Evolutionary conservation across 2,113 vertebrate species (phyloP), one percentile per base, ranked within the genome.

Genomic region (Saguinus imperator): DNA sequence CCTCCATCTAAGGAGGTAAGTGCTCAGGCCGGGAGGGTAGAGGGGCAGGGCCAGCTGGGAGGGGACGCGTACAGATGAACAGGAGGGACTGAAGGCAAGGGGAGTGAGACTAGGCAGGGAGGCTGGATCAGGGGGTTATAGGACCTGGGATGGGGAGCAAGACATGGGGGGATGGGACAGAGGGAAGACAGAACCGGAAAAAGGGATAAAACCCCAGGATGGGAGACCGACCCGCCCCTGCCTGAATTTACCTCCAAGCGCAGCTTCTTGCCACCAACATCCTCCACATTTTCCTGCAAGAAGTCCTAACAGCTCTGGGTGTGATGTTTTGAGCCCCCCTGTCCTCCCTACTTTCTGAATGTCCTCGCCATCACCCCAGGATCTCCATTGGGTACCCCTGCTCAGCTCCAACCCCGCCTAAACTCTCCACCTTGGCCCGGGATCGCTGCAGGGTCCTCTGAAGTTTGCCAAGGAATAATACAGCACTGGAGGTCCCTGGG

Each of bases 401-500:
- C 45, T 20, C 68, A 29, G 35, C 27, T 43, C 29, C 48, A 80
- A 12, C 76, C 50, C n/a, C 37, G 37, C 25, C 20, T 57, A 40
- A 14, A 32, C 27, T 72, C 23, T n/a, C 66, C 64, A 99, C 98
- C 98, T 98, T 98, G 81, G 70, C 55, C n/a, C 97, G 96, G 25
- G 85, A 96, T 61, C 96, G 96, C 9, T 97, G 98, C 16, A 99
- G 98, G 91, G 98, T 99, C 97, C 98, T 99, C 97, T 99, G 99
- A 64, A 99, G 99, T 97, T 99, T 99, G 98, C 98, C 99, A 96
- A 99, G 99, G 98, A 99, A 99, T 9, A 99, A 98, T 90, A 99
- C 97, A 17, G 99, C 99, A 0, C 99, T 98, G 95, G 99, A 98
- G 0, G 98, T 98, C 90, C 98, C 98, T 0, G 48, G 16, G 98